Percentiles rank a stretch among this genome's conserved stretches.
These are phyloP conservation scores for Regulus satrapa DNA, from an alignment of 2,113 vertebrate species.

Conservation along the genomic window DNA sequence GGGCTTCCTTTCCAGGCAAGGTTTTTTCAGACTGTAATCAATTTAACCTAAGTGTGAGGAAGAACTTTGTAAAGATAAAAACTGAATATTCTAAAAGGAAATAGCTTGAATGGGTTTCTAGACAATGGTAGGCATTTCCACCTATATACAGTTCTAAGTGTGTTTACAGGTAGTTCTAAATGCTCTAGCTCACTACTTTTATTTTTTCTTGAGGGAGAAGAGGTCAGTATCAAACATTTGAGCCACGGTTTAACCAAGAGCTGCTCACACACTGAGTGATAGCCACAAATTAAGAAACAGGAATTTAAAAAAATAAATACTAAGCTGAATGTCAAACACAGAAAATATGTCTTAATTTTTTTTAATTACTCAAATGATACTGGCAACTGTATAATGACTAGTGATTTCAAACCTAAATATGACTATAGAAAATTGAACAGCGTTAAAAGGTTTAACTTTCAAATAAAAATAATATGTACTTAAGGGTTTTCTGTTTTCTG, in stretches of 20 bases:
- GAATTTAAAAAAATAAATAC: background rate
- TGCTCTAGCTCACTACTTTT: background rate
- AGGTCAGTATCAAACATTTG: background rate
- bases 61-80: conserved; percentile 71
- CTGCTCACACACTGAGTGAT: background rate
- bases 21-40: conserved; percentile 73
- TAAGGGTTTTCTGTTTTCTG: background rate
- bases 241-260: background rate
- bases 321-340: background rate
- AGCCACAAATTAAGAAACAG: background rate
- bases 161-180: background rate
- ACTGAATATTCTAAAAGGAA: conserved; percentile 72
- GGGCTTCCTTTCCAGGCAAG: conserved; percentile 72
- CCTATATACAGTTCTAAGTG: background rate
- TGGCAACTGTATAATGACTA: background rate
- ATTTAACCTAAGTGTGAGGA: conserved; percentile 62
- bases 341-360: background rate
- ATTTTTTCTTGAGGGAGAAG: background rate
- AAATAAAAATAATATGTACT: background rate
- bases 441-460: background rate
- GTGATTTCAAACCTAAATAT: background rate
- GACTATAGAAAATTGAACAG: background rate
- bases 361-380: background rate
- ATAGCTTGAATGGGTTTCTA: conserved; percentile 58
- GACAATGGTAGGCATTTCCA: conserved; percentile 33